A percentile compares a stretch with the other conserved stretches of the same genome.
These are phyloP conservation scores for Gallinago stenura DNA, from an alignment of 2,797 vertebrate genomes.

Conservation along the genomic window DNA sequence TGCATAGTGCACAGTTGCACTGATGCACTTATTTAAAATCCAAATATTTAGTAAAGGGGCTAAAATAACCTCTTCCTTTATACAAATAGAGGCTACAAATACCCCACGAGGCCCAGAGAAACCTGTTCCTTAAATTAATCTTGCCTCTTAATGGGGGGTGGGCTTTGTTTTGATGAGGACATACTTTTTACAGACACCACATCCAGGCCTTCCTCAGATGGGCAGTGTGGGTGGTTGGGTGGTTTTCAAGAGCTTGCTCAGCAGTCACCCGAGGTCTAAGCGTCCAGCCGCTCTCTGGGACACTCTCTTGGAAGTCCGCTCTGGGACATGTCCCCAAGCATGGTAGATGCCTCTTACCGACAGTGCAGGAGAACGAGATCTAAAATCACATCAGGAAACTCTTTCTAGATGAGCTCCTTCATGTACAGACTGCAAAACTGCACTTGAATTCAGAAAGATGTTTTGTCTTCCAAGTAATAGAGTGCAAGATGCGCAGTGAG, in stretches of 20 bases:
- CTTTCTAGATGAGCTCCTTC: background rate
- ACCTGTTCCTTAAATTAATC: background rate
- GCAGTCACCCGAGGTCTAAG: background rate
- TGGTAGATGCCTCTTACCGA: background rate
- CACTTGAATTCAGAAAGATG: background rate
- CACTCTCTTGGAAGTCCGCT: background rate
- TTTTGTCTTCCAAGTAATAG: background rate
- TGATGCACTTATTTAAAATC: background rate
- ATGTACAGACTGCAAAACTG: background rate
- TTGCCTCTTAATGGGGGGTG: background rate
- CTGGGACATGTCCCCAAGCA: background rate
- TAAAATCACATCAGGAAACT: background rate
- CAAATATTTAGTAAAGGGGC: slow-evolving; percentile 40
- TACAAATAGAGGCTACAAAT: background rate
- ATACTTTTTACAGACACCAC: background rate
- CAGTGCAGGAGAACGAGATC: background rate
- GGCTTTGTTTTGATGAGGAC: background rate
- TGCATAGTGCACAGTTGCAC: background rate
- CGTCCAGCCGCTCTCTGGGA: background rate
- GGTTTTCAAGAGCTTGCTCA: background rate
- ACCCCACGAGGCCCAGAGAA: background rate
- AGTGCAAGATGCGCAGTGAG: background rate
- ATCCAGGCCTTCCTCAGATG: background rate
- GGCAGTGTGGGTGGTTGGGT: background rate
- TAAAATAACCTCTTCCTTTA: background rate